Evolutionary conservation across 2,888 invertebrate species (phyloP).

Genomic region (Caenorhabditis sp.): DNA sequence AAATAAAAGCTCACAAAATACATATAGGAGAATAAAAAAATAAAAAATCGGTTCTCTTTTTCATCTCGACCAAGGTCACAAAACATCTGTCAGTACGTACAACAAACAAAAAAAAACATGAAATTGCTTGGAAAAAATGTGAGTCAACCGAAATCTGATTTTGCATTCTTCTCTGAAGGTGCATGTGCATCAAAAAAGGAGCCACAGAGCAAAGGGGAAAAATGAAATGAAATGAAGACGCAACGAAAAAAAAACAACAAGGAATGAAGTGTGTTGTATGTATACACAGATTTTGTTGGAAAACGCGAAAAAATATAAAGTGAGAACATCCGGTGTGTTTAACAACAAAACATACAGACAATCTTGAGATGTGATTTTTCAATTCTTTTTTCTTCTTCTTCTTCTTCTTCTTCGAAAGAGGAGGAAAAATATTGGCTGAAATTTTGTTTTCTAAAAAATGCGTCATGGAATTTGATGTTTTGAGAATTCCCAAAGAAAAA

Average conservation of each 20-base stretch:
- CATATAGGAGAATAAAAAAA: no score
- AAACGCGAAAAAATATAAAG: conserved; percentile 6
- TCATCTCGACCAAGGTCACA: background rate
- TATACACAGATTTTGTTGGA: conserved; percentile 12
- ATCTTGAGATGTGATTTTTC: conserved; percentile 3
- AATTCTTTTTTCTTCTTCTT: no score
- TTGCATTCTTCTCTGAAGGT: background rate
- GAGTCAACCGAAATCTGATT: background rate
- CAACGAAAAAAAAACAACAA: conserved; percentile 22
- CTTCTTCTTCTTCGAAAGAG: no score
- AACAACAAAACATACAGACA: conserved; percentile 7
- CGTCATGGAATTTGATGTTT: no score
- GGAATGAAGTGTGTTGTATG: conserved; percentile 19
- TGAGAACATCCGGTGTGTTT: conserved; percentile 5
- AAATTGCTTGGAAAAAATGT: background rate
- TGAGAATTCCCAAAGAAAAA: no score
- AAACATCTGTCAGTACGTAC: background rate
- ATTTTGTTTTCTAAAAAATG: no score
- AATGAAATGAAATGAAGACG: conserved; percentile 11
- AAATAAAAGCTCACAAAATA: no score
- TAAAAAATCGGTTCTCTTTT: no score
- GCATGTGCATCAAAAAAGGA: background rate
- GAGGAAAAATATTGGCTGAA: no score
- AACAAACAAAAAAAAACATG: background rate
- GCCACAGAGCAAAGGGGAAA: background rate